Evolutionary conservation across 2,113 vertebrate genomes (phyloP).

Genomic region (Cricetomys ansorgei): DNA sequence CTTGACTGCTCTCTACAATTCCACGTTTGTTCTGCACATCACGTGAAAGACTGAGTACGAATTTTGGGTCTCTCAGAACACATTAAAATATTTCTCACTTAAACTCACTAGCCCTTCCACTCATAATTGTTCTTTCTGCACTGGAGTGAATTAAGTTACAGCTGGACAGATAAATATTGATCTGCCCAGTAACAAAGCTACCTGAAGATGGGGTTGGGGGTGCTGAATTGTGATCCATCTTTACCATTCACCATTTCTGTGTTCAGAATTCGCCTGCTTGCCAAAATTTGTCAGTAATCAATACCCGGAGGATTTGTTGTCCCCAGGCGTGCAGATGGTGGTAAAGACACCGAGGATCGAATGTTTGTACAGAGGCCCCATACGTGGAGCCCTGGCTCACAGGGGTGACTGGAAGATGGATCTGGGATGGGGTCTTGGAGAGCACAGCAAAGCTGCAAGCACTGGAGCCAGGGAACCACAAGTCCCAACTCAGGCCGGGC

Average conservation of each 20-base stretch:
- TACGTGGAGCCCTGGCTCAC: fast-evolving
- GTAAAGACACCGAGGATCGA: fast-evolving
- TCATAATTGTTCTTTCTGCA: neutral
- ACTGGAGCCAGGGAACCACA: fast-evolving
- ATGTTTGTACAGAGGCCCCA: neutral
- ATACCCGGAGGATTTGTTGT: fast-evolving
- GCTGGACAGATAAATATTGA: neutral
- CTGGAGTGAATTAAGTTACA: neutral
- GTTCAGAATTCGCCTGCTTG: neutral
- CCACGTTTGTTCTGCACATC: neutral
- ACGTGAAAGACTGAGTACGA: neutral
- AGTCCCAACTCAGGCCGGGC: neutral
- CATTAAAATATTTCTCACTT: neutral
- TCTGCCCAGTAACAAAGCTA: neutral
- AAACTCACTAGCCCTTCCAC: neutral
- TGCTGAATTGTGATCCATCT: neutral
- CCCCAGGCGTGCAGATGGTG: fast-evolving
- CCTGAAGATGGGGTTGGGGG: neutral
- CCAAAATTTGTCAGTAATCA: neutral
- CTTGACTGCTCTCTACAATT: neutral
- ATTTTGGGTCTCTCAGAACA: neutral
- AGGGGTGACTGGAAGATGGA: fast-evolving
- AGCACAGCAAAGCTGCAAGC: fast-evolving
- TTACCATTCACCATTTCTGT: neutral
- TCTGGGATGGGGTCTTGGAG: fast-evolving